Percentiles rank a stretch among this genome's conserved stretches.
These are phyloP conservation scores for Lampropteryx suffumata DNA, from an alignment of 2,888 invertebrate species.

Conservation along the genomic window DNA sequence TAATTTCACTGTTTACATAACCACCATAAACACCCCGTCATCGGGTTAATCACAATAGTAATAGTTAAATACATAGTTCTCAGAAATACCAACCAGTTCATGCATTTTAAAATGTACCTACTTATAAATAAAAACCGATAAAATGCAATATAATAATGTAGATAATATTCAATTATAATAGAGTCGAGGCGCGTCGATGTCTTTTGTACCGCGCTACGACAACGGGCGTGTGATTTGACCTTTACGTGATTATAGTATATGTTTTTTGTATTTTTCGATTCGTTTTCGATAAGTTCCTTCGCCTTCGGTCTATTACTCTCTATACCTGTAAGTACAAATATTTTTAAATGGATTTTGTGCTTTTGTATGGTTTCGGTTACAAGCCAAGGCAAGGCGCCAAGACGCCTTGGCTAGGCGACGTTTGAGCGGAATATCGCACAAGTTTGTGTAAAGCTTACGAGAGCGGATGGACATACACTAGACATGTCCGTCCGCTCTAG, in stretches of 20 bases:
- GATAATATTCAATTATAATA: background rate
- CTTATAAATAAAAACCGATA: too few relatives aligned
- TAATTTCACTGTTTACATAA: too few relatives aligned
- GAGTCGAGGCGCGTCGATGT: slow-evolving; percentile 56
- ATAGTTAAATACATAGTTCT: too few relatives aligned
- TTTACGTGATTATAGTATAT: slow-evolving; percentile 18
- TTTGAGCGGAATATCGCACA: background rate
- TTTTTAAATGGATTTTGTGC: background rate
- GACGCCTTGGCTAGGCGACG: too few relatives aligned
- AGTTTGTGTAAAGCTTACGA: slow-evolving; percentile 8
- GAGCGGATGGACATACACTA: background rate
- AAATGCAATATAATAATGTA: too few relatives aligned
- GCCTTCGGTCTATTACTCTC: background rate
- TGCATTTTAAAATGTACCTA: too few relatives aligned
- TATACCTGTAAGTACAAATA: background rate
- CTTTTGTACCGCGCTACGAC: slow-evolving; percentile 44
- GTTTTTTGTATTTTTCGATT: slow-evolving; percentile 11
- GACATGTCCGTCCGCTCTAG: too few relatives aligned
- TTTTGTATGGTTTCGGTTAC: slow-evolving; percentile 6
- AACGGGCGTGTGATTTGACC: slow-evolving; percentile 10
- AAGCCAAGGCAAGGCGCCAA: too few relatives aligned
- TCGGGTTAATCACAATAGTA: too few relatives aligned
- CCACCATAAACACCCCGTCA: too few relatives aligned
- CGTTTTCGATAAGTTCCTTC: too few relatives aligned
- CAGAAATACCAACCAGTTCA: too few relatives aligned